Percentiles rank a stretch among this genome's conserved stretches.
phyloP scores from a whole-genome alignment of 2,888 invertebrate species.

The Agriopis aurantiaria region DNA sequence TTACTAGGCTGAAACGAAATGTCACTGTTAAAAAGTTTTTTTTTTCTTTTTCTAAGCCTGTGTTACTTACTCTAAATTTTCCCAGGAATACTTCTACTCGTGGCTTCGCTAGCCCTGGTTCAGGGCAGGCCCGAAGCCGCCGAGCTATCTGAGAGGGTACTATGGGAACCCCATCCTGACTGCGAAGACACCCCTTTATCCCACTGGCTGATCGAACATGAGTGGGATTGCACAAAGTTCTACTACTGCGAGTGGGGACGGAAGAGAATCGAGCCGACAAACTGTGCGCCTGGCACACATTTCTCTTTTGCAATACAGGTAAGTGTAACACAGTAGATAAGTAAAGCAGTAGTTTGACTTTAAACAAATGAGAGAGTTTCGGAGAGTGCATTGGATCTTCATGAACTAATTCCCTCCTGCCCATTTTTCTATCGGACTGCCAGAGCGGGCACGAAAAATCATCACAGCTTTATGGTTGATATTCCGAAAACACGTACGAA shows the following conservation, averaged over 20 bases:
- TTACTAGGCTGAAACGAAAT: too few relatives aligned
- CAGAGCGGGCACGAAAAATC: too few relatives aligned
- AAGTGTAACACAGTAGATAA: background rate
- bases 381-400: too few relatives aligned
- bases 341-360: too few relatives aligned
- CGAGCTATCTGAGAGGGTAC: background rate
- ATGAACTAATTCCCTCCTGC: too few relatives aligned
- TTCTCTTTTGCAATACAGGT: slow-evolving; percentile 66
- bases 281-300: slow-evolving; percentile 66
- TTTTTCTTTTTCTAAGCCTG: too few relatives aligned
- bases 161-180: slow-evolving; percentile 25
- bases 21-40: too few relatives aligned
- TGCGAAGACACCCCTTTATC: slow-evolving; percentile 78
- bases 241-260: slow-evolving; percentile 74
- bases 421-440: too few relatives aligned
- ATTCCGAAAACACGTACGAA: too few relatives aligned
- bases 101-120: slow-evolving; percentile 54
- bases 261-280: slow-evolving; percentile 51
- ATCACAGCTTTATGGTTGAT: too few relatives aligned
- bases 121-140: slow-evolving; percentile 16
- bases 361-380: too few relatives aligned
- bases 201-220: slow-evolving; percentile 62
- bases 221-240: slow-evolving; percentile 72
- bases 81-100: slow-evolving; percentile 58
- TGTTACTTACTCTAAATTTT: background rate